Evolutionary conservation across 2,797 vertebrate species (phyloP), one percentile per base, ranked within the genome.

Genomic region (Alca torda): DNA sequence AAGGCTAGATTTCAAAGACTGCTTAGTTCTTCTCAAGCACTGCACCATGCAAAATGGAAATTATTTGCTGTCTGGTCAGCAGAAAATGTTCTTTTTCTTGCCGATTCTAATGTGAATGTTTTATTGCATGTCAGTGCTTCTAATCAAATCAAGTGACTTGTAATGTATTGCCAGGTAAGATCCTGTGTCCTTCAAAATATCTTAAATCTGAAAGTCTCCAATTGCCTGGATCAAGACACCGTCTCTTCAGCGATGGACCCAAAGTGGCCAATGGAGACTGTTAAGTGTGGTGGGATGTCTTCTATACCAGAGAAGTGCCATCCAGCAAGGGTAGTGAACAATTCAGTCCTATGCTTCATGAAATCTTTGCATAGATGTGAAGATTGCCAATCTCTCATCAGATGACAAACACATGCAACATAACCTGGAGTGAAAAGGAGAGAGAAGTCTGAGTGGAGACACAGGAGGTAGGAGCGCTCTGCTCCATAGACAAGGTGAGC

Each of bases 351-450:
- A 5, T 1, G 3, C 18, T 53, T 74, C 48, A 50, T 65, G 64
- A 50, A 60, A 30, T 79, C 14, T 56, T 77, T 82, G 18, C 17
- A 56, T n/a, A 24, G 31, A 24, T 46, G 51, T 46, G 48, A 48
- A 79, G 35, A 45, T 60, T 59, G 41, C 53, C 10, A 35, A 41
- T 63, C 19, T 31, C 13, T 84, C 21, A 23, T 83, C 18, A 16
- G 23, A 5, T 85, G 60, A 19, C n/a, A 50, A 78, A 26, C 17
- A 8, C 9, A 2, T 9, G 7, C 0, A 1, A 3, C 7, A 12
- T 17, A 48, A 31, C 24, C 67, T 0, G 0, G 23, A 21, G 35
- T 0, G 0, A 31, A 41, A 56, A 35, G 63, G 26, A 72, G 16
- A 16, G 35, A 83, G 60, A 15, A 33, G 50, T 87, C n/a, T 10